A percentile compares a stretch with the other conserved stretches of the same genome.
phyloP scores from a whole-genome alignment of 2,888 invertebrate genomes.

The Spilosoma lubricipeda region DNA sequence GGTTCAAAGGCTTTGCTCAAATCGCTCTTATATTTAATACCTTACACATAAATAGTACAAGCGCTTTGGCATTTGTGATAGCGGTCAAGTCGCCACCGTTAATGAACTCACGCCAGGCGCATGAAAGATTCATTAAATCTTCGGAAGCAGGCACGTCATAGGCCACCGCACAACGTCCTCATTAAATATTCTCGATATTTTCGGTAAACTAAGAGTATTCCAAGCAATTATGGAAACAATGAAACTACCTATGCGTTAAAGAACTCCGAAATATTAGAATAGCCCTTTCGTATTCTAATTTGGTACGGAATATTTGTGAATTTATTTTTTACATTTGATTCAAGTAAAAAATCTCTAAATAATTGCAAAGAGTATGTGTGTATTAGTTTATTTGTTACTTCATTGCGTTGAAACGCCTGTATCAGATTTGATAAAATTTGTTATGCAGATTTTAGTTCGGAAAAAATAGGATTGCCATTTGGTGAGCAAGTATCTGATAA shows the following conservation, averaged over 20 bases:
- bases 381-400: background rate
- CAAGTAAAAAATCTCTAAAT: background rate
- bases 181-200: conserved; percentile 57
- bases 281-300: conserved; percentile 28
- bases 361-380: background rate
- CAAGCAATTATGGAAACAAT: conserved; percentile 52
- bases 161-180: conserved; percentile 55
- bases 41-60: conserved; percentile 24
- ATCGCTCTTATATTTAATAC: conserved; percentile 46
- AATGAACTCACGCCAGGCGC: conserved; percentile 62
- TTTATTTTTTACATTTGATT: conserved; percentile 25
- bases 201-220: conserved; percentile 49
- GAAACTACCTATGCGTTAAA: conserved; percentile 42
- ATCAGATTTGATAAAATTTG: background rate
- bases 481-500: background rate
- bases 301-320: conserved; percentile 34
- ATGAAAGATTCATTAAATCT: conserved; percentile 72
- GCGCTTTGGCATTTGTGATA: conserved; percentile 52
- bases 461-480: no score
- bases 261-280: conserved; percentile 42
- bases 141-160: conserved; percentile 60
- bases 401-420: background rate
- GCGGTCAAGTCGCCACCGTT: conserved; percentile 56
- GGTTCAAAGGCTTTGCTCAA: conserved; percentile 38
- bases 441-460: background rate